phyloP scores from a whole-genome alignment of 2,888 invertebrate genomes.

The Epsilonema sp. region DNA sequence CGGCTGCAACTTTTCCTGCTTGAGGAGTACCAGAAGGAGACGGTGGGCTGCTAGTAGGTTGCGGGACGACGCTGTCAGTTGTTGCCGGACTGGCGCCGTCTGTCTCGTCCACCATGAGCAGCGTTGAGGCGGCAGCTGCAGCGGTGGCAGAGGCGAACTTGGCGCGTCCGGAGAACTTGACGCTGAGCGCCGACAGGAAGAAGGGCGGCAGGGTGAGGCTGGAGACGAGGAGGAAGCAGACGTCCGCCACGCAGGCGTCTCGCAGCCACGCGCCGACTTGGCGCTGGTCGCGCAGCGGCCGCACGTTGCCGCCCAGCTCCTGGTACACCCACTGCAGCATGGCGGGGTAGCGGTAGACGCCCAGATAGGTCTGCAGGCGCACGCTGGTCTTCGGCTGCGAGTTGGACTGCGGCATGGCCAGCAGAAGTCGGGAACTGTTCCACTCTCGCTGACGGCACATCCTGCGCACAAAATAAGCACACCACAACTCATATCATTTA shows the following conservation, averaged over 20 bases:
- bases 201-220: slow-evolving; percentile 33
- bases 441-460: slow-evolving; percentile 35
- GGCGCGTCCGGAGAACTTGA: slow-evolving; percentile 38
- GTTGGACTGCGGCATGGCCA: slow-evolving; percentile 34
- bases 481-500: too few relatives aligned
- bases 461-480: too few relatives aligned
- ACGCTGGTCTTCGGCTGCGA: slow-evolving; percentile 35
- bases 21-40: too few relatives aligned
- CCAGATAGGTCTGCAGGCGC: slow-evolving; percentile 26
- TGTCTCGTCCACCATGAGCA: not conserved
- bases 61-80: too few relatives aligned
- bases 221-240: slow-evolving; percentile 34
- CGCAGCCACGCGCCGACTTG: not conserved
- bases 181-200: slow-evolving; percentile 37
- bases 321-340: slow-evolving; percentile 4
- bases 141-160: slow-evolving; percentile 31
- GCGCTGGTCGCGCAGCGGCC: not conserved
- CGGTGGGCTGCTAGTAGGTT: too few relatives aligned
- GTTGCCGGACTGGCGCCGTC: not conserved
- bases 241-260: slow-evolving; percentile 5
- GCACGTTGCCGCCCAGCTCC: not conserved
- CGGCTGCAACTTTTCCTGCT: too few relatives aligned
- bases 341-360: not conserved
- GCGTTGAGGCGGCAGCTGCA: slow-evolving; percentile 11
- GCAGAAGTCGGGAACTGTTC: slow-evolving; percentile 33